Evolutionary conservation across 2,797 vertebrate species (phyloP).

Genomic region (Phaenicophaeus curvirostris): DNA sequence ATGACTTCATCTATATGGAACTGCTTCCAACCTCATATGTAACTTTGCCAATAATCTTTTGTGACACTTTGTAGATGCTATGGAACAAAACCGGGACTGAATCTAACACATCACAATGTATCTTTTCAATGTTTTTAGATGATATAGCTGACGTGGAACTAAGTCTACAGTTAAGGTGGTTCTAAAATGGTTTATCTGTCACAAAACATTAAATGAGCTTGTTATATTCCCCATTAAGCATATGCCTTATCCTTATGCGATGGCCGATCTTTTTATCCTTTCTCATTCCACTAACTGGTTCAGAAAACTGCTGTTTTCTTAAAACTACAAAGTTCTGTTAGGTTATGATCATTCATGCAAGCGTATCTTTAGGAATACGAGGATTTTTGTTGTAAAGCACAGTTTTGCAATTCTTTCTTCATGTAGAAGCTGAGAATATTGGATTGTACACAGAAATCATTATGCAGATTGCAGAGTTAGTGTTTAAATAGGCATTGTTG

Average conservation of each 20-base stretch:
- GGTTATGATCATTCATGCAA: neutral
- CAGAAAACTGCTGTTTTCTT: neutral
- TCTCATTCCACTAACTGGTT: neutral
- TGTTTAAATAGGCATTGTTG: neutral
- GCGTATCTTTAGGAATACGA: neutral
- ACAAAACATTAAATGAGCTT: neutral
- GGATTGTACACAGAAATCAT: neutral
- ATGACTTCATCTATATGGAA: neutral
- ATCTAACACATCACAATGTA: neutral
- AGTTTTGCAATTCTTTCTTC: neutral
- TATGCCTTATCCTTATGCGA: neutral
- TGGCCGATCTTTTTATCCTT: neutral
- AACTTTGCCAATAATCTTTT: neutral
- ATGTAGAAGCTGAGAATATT: neutral
- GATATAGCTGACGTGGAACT: neutral
- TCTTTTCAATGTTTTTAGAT: neutral
- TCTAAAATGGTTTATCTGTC: neutral
- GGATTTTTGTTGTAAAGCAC: neutral
- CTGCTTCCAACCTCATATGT: neutral
- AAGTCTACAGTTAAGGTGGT: neutral
- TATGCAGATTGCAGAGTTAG: neutral
- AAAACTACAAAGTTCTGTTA: accelerated
- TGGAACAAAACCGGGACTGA: neutral
- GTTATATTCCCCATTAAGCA: neutral
- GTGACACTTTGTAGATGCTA: neutral